Conservation (phyloP, 2,797 vertebrate species). For the Cyprinella venusta region DNA sequence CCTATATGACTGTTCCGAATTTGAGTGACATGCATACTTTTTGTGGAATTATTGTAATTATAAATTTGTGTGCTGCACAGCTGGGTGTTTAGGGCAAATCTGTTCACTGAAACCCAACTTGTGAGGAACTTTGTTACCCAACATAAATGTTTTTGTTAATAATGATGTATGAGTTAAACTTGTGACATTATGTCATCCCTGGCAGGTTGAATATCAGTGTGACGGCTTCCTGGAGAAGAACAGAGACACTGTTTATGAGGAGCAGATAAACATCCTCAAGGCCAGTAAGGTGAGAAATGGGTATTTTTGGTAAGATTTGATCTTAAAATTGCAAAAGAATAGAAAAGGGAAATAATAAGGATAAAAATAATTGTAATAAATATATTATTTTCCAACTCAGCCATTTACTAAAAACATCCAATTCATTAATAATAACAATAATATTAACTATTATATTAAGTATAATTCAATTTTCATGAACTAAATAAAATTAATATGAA, state of each 20-base stretch:
- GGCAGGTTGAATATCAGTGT: conserved; percentile 93
- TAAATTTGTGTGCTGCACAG: background rate
- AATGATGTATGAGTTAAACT: background rate
- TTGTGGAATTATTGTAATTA: background rate
- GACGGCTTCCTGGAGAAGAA: conserved; percentile 97
- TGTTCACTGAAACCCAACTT: background rate
- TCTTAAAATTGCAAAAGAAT: background rate
- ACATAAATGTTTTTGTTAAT: background rate
- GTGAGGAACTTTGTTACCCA: conserved; percentile 2
- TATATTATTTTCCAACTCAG: background rate
- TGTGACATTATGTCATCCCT: conserved; percentile 10
- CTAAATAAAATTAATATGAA: background rate
- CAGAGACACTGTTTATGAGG: conserved; percentile 93
- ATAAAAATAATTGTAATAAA: background rate
- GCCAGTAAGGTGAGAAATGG: conserved; percentile 87
- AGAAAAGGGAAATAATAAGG: background rate
- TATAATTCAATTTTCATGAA: background rate
- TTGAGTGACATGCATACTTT: background rate
- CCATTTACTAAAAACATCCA: background rate
- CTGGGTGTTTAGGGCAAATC: background rate
- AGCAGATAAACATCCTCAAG: conserved; percentile 96
- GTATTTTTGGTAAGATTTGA: background rate
- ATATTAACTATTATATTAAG: background rate
- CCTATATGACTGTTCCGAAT: background rate
- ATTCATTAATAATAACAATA: background rate